These are phyloP conservation scores for Sphaeridia pumilis DNA, from an alignment of 2,888 invertebrate species.

Conservation along the genomic window DNA sequence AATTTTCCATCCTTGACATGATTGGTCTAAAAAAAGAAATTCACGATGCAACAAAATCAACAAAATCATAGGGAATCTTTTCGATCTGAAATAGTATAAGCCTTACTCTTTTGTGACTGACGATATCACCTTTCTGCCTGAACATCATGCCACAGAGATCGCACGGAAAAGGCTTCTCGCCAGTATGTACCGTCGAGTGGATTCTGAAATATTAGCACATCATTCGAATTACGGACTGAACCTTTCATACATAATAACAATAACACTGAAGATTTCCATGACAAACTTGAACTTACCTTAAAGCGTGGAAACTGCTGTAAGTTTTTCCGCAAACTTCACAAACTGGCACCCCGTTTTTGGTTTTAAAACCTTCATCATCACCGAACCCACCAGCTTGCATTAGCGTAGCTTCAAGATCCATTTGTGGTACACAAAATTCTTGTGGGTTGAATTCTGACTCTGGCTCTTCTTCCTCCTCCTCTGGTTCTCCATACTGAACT, in stretches of 20 bases:
- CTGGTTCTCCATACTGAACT: neutral
- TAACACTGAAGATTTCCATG: neutral
- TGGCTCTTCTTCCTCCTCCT: neutral
- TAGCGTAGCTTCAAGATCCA: too few relatives aligned
- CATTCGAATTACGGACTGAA: neutral
- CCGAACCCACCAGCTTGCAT: neutral
- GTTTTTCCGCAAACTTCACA: constrained; percentile 10
- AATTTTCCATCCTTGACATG: constrained; percentile 10
- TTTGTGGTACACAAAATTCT: neutral
- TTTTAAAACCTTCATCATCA: too few relatives aligned
- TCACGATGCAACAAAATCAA: constrained; percentile 9
- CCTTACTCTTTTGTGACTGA: constrained; percentile 11
- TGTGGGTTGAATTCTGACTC: neutral
- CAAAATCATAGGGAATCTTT: neutral
- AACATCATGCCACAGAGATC: constrained; percentile 9
- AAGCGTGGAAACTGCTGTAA: constrained; percentile 3
- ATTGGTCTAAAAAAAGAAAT: constrained; percentile 8
- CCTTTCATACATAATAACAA: neutral
- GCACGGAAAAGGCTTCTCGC: constrained; percentile 9
- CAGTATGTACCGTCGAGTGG: constrained; percentile 11
- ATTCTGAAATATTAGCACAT: neutral
- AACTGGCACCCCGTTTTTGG: neutral
- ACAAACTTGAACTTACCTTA: constrained; percentile 2
- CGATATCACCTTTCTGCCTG: constrained; percentile 13
- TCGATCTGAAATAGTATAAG: neutral